A percentile compares a stretch with the other conserved stretches of the same genome.
phyloP scores from a whole-genome alignment of 92 coral and sea anemone genomes.

The Umimayanthus kanabou region DNA sequence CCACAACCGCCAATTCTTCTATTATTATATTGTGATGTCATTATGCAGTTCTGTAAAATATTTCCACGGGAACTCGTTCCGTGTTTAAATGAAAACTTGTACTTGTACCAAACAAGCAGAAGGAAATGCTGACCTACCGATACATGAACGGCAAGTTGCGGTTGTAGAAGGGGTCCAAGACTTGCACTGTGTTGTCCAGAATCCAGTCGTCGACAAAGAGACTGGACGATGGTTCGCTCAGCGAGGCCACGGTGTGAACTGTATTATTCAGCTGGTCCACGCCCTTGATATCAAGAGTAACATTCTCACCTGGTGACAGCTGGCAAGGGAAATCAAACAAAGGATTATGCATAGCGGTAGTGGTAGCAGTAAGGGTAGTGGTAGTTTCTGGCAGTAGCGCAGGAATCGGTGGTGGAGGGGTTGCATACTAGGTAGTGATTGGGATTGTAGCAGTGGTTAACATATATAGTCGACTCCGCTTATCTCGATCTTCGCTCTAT shows the following conservation, averaged over 20 bases:
- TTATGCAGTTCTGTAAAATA: too few relatives aligned
- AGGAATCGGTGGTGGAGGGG: not conserved
- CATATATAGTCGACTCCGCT: too few relatives aligned
- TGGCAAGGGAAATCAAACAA: slow-evolving; percentile 5
- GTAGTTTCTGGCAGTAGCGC: not conserved
- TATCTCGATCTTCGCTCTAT: too few relatives aligned
- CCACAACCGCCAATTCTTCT: not conserved
- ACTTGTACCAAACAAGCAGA: not conserved
- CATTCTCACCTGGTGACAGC: slow-evolving; percentile 88
- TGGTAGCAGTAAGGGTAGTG: not conserved
- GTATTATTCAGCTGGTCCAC: slow-evolving; percentile 79
- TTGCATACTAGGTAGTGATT: not conserved
- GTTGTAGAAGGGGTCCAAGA: slow-evolving; percentile 59
- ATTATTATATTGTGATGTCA: too few relatives aligned
- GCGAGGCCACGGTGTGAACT: slow-evolving; percentile 66
- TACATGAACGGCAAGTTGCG: slow-evolving; percentile 58
- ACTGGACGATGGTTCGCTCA: slow-evolving; percentile 41
- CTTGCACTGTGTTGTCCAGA: slow-evolving; percentile 52
- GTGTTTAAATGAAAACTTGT: not conserved
- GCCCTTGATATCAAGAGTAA: slow-evolving; percentile 63
- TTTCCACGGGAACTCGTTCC: not conserved
- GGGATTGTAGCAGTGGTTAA: not conserved
- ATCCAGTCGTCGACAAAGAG: slow-evolving; percentile 27
- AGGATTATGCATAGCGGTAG: not conserved
- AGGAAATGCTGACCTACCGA: slow-evolving; percentile 27